A percentile compares a stretch with the other conserved stretches of the same genome.
phyloP scores from a whole-genome alignment of 2,113 vertebrate genomes.

The Ramphastos sulfuratus region DNA sequence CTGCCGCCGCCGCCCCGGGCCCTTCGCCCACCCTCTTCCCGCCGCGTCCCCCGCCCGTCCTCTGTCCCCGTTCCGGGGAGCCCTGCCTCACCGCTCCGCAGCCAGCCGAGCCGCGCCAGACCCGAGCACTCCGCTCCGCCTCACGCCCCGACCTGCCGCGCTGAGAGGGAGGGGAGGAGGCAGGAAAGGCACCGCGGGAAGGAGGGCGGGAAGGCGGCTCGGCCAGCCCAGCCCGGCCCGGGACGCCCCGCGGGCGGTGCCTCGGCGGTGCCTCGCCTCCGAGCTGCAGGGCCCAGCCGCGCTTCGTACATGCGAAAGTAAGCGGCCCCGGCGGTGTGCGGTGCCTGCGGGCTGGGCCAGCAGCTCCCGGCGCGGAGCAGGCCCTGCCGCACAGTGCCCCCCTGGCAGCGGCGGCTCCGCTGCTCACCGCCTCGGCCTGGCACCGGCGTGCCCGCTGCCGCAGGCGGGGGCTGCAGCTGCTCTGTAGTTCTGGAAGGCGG shows the following conservation, averaged over 20 bases:
- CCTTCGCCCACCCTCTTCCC: background rate
- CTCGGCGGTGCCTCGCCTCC: background rate
- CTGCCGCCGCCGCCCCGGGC: background rate
- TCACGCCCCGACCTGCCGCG: background rate
- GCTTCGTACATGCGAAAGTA: background rate
- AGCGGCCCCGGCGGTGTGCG: too few species aligned
- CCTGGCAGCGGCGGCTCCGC: background rate
- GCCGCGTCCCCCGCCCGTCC: background rate
- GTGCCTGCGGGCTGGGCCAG: too few species aligned
- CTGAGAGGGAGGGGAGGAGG: background rate
- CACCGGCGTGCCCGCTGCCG: background rate
- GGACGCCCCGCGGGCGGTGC: background rate
- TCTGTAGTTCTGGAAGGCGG: background rate
- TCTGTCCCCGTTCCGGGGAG: background rate
- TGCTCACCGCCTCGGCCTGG: background rate
- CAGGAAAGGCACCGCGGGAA: background rate
- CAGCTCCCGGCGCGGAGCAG: too few species aligned
- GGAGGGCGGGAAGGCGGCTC: background rate
- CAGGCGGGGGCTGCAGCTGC: background rate
- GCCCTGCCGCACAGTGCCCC: background rate
- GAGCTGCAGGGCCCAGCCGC: too few species aligned
- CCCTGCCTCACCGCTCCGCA: background rate
- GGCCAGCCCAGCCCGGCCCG: background rate
- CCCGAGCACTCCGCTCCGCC: background rate
- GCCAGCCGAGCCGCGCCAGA: background rate